Conservation (phyloP, 2,888 invertebrate species). For the Acanthosoma haemorrhoidale region DNA sequence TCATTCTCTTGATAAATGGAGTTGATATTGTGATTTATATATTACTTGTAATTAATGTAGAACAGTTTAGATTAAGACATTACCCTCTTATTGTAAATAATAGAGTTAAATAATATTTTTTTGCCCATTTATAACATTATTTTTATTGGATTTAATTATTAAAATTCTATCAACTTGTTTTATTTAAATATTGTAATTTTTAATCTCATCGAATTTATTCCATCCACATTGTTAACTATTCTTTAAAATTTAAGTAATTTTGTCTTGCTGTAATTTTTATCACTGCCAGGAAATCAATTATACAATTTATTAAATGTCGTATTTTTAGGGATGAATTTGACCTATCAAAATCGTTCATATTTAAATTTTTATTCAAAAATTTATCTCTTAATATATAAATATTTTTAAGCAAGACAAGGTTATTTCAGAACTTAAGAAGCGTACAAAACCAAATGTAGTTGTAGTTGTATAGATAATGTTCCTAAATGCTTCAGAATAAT, state of each 20-base stretch:
- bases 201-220: not conserved
- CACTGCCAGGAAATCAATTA: slow-evolving; percentile 11
- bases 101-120: slow-evolving; percentile 6
- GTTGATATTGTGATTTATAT: not conserved
- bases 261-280: not conserved
- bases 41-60: not conserved
- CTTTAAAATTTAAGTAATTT: not conserved
- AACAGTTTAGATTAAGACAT: not conserved
- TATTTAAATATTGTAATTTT: not conserved
- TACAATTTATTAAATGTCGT: not conserved
- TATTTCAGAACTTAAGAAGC: not conserved
- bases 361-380: not conserved
- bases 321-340: not conserved
- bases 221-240: not conserved
- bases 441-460: not conserved
- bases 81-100: not conserved
- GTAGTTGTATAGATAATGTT: not conserved
- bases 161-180: not conserved
- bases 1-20: not conserved
- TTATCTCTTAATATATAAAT: not conserved
- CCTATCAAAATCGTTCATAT: not conserved
- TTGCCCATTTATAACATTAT: not conserved
- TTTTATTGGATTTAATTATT: not conserved
- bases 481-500: not conserved
- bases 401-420: not conserved